Conservation (phyloP, 2,888 invertebrate genomes). For the Oscheius myriophilus region DNA sequence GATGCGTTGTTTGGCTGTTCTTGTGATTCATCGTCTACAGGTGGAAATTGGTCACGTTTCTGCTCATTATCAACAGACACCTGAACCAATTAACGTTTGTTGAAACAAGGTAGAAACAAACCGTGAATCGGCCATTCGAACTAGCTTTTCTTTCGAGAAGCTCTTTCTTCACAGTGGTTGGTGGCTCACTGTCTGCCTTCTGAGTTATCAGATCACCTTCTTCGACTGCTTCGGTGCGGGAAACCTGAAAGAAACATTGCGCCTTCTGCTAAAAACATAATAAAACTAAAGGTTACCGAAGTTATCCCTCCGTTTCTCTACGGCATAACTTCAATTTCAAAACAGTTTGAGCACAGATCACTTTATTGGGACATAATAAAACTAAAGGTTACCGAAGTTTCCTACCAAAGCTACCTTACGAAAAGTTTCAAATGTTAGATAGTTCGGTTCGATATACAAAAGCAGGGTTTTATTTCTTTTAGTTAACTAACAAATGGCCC, state of each 20-base stretch:
- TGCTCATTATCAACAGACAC: conserved; percentile 6
- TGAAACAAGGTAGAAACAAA: conserved; percentile 1
- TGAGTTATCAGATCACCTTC: conserved; percentile 5
- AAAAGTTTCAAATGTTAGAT: too few relatives aligned
- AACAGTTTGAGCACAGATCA: too few relatives aligned
- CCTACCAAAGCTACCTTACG: too few relatives aligned
- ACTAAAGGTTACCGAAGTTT: too few relatives aligned
- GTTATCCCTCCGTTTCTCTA: too few relatives aligned
- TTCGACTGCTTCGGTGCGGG: conserved; percentile 20
- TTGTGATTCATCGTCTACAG: background rate
- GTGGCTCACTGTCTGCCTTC: conserved; percentile 23
- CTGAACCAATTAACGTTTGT: background rate
- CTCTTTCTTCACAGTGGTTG: background rate
- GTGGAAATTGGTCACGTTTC: background rate
- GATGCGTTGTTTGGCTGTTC: background rate
- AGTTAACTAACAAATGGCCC: too few relatives aligned
- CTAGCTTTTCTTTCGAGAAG: conserved; percentile 41
- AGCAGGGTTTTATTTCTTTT: too few relatives aligned
- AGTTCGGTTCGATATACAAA: too few relatives aligned
- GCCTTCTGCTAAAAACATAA: too few relatives aligned
- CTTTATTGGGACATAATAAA: too few relatives aligned
- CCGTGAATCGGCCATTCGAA: conserved; percentile 52
- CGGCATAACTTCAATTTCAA: too few relatives aligned
- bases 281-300: too few relatives aligned
- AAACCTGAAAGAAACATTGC: conserved; percentile 6